phyloP scores from a whole-genome alignment of 92 coral and sea anemone species.

The Palythoa grandiflora region DNA sequence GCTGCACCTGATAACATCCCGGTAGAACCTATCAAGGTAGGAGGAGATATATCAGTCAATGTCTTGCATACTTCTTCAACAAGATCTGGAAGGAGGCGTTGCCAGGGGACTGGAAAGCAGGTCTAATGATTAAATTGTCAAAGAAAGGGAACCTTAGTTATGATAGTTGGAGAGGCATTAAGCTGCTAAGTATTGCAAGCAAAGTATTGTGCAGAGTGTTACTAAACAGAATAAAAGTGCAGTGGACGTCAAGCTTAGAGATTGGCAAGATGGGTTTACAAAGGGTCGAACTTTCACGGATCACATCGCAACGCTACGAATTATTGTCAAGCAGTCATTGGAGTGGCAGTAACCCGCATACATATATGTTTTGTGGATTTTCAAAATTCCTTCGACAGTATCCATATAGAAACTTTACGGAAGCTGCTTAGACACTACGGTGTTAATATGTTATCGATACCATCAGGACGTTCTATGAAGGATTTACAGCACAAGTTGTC shows the following conservation, averaged over 20 bases:
- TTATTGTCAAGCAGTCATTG: background rate
- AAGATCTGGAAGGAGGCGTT: conserved; percentile 44
- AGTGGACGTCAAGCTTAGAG: conserved; percentile 29
- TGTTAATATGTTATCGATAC: background rate
- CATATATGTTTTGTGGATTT: background rate
- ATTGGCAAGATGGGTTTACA: conserved; percentile 15
- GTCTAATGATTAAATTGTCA: conserved; percentile 46
- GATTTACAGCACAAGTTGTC: conserved; percentile 18
- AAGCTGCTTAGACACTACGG: conserved; percentile 24
- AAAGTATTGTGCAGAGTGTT: conserved; percentile 34
- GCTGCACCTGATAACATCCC: background rate
- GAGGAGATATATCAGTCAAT: conserved; percentile 27
- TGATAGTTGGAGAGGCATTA: conserved; percentile 17
- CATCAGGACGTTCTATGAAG: conserved; percentile 5
- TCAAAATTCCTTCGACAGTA: background rate
- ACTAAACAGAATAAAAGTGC: conserved; percentile 31
- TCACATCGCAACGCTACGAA: conserved; percentile 1
- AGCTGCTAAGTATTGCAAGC: conserved; percentile 46
- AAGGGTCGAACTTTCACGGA: conserved; percentile 19
- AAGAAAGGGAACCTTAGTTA: conserved; percentile 43
- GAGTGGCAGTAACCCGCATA: background rate
- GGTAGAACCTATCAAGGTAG: background rate
- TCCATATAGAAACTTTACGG: conserved; percentile 34
- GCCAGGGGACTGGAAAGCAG: conserved; percentile 39
- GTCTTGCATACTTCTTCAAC: conserved; percentile 41